Conservation (phyloP, 2,113 vertebrate genomes). For the Paramormyrops kingsleyae region DNA sequence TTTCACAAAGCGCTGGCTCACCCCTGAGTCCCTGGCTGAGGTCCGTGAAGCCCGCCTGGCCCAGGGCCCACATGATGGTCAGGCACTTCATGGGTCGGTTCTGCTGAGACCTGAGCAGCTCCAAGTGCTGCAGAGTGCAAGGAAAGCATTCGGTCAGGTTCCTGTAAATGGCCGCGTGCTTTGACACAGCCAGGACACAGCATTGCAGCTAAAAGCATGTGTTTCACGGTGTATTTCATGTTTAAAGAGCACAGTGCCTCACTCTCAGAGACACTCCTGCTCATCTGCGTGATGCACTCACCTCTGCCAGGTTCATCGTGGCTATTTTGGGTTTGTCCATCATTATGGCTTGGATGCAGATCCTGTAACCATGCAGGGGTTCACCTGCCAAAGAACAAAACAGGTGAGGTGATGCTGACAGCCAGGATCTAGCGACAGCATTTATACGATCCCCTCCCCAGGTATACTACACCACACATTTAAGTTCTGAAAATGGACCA, state of each 20-base stretch:
- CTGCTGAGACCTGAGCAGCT: constrained; percentile 81
- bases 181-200: background rate
- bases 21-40: constrained; percentile 85
- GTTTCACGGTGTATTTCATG: background rate
- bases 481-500: background rate
- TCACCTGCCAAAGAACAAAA: constrained; percentile 59
- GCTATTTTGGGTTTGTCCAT: constrained; percentile 79
- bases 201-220: background rate
- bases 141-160: background rate
- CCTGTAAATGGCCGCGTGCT: background rate
- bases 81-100: constrained; percentile 79
- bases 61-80: constrained; percentile 89
- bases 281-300: constrained; percentile 46
- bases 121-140: constrained; percentile 69
- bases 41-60: constrained; percentile 80
- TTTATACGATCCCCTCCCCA: background rate
- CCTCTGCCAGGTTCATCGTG: constrained; percentile 73
- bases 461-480: background rate
- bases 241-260: background rate
- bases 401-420: background rate
- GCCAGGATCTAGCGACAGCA: background rate
- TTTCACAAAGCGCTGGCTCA: constrained; percentile 26
- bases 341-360: constrained; percentile 88
- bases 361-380: constrained; percentile 83
- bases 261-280: background rate